Evolutionary conservation across 2,888 invertebrate species (phyloP), one percentile per base, ranked within the genome.

Genomic region (Synergus itoensis): DNA sequence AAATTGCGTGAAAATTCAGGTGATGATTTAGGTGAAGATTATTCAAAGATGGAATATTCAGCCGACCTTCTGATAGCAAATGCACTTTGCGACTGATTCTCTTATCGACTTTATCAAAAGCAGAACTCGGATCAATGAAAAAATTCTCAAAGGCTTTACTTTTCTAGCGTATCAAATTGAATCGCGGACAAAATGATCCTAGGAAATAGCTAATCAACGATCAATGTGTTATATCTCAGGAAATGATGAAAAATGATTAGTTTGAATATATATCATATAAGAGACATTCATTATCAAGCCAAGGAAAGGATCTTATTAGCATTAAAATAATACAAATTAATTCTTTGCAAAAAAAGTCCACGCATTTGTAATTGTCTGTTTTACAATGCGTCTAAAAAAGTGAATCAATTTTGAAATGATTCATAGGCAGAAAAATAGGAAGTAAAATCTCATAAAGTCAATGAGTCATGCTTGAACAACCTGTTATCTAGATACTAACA

Each of bases 61-160:
- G 16, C 21, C 60, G 12, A 60, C 21, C 21, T 65, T 84, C 84
- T 83, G 81, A 80, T n/a, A n/a, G 14, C 77, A 48, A 62, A 60
- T 60, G 62, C 53, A 57, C 57, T 57, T 43, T 11, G 16, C 4
- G 9, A 67, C 67, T 18, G 67, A 18, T 67, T 67, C 40, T 36
- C 77, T 84, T 87, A 86, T 87, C 86, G 65, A 18, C 36, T 48
- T 86, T 86, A 86, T 86, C 83, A 76, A 63, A 45, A 45, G 67
- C 67, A 60, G 21, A 21, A 21, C 21, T 60, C 4, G 60, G 11
- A 21, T 60, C 4, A 60, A 12, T 11, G 21, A 21, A 60, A 60
- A 21, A 21, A 60, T 60, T 21, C 11, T 60, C 21, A 18, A 11
- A 60, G 21, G 60, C 21, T 60, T 60, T 60, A 18, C 18, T 11